phyloP scores from a whole-genome alignment of 1,140 invertebrate genomes.

The Brachionus sp. region DNA sequence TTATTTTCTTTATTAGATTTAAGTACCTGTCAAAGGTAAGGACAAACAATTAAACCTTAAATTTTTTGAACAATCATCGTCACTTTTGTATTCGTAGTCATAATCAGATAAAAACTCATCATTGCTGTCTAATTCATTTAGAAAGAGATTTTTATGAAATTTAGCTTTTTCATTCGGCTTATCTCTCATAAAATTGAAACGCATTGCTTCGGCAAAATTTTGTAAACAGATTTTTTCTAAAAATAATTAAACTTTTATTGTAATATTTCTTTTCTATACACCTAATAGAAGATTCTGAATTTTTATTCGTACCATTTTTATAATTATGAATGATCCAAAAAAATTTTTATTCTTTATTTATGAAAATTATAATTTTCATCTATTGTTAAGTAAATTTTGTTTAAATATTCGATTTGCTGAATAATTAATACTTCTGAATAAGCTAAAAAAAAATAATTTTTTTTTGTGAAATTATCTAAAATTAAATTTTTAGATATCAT shows the following conservation, averaged over 20 bases:
- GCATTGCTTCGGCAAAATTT: neutral
- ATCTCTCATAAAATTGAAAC: neutral
- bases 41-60: neutral
- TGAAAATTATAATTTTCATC: neutral
- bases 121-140: neutral
- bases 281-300: neutral
- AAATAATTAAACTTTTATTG: neutral
- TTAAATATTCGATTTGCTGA: neutral
- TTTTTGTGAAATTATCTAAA: too few relatives aligned
- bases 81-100: neutral
- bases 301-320: neutral
- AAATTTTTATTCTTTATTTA: neutral
- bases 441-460: too few relatives aligned
- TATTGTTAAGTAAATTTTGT: neutral
- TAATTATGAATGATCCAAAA: neutral
- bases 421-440: too few relatives aligned
- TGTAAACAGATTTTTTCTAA: neutral
- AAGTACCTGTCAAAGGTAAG: slow-evolving; percentile 11
- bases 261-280: neutral
- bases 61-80: neutral
- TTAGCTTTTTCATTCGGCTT: neutral
- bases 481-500: too few relatives aligned
- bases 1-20: neutral
- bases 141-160: slow-evolving; percentile 29
- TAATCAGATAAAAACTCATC: neutral